A percentile compares a stretch with the other conserved stretches of the same genome.
phyloP scores from a whole-genome alignment of 2,113 vertebrate species.

The Ophthalmolycus amberensis region DNA sequence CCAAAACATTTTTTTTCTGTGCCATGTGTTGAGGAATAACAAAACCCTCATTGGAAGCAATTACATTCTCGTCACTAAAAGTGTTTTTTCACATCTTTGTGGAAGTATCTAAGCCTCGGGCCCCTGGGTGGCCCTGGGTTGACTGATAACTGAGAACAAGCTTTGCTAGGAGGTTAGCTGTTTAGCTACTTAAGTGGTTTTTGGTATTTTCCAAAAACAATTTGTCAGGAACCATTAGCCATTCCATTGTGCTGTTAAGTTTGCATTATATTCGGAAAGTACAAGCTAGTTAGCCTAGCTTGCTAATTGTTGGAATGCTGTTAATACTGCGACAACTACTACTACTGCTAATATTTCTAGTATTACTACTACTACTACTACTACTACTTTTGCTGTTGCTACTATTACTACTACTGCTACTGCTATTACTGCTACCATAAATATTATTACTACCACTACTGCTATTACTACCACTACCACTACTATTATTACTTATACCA shows the following conservation, averaged over 20 bases:
- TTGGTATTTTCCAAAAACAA: too few species aligned
- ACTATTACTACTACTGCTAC: too few species aligned
- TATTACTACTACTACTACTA: too few species aligned
- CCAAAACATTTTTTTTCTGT: neutral
- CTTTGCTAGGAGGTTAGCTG: neutral
- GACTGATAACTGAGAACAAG: neutral
- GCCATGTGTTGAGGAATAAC: neutral
- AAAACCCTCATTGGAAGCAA: neutral
- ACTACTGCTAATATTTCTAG: too few species aligned
- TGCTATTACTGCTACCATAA: too few species aligned
- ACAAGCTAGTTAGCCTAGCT: neutral
- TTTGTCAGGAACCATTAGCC: too few species aligned
- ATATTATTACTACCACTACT: too few species aligned
- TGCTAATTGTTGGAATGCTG: neutral
- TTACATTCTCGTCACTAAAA: neutral
- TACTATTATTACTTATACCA: too few species aligned
- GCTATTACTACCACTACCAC: too few species aligned
- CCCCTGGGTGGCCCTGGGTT: neutral
- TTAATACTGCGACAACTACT: too few species aligned
- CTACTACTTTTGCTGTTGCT: too few species aligned
- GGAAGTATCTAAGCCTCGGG: neutral
- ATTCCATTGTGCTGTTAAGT: neutral
- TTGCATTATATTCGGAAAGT: neutral
- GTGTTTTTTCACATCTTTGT: neutral
- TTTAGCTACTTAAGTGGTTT: neutral